Conservation (phyloP, 2,797 vertebrate species). For the Gouania willdenowi region DNA sequence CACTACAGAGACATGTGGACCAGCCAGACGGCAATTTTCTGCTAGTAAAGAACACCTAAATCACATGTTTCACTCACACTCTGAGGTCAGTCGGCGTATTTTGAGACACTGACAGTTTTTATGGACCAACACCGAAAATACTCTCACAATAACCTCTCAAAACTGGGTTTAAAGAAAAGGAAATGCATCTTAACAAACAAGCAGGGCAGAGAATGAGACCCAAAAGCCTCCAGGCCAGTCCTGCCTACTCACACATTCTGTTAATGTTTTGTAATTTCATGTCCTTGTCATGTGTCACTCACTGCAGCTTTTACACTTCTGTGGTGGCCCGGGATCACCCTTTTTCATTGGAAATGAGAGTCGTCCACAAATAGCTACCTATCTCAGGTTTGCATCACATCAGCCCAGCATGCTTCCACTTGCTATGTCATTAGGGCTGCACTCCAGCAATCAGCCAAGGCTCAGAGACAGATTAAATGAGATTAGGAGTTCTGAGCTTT, state of each 20-base stretch:
- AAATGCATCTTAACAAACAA: too few relatives aligned
- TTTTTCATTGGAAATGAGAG: too few relatives aligned
- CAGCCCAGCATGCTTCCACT: neutral
- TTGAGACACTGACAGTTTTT: conserved; percentile 11
- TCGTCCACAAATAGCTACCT: too few relatives aligned
- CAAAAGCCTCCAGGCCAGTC: too few relatives aligned
- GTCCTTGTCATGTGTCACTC: too few relatives aligned
- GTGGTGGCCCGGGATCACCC: too few relatives aligned
- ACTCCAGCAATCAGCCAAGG: conserved; percentile 8
- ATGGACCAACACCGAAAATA: conserved; percentile 15
- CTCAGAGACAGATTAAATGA: conserved; percentile 44
- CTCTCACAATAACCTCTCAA: neutral
- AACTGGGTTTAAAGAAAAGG: too few relatives aligned
- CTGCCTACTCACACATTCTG: too few relatives aligned
- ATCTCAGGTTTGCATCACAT: conserved; percentile 15
- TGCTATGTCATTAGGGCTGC: neutral
- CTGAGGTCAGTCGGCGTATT: conserved; percentile 30
- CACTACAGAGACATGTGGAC: conserved; percentile 14
- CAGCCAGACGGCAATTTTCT: conserved; percentile 38
- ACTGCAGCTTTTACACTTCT: too few relatives aligned
- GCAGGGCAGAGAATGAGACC: too few relatives aligned
- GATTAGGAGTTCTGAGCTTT: conserved; percentile 40
- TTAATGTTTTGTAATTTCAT: too few relatives aligned
- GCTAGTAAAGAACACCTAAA: conserved; percentile 36
- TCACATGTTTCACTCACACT: conserved; percentile 44